Evolutionary conservation across 2,797 vertebrate genomes (phyloP), one percentile per base, ranked within the genome.

Genomic region (Pteropus rufus): DNA sequence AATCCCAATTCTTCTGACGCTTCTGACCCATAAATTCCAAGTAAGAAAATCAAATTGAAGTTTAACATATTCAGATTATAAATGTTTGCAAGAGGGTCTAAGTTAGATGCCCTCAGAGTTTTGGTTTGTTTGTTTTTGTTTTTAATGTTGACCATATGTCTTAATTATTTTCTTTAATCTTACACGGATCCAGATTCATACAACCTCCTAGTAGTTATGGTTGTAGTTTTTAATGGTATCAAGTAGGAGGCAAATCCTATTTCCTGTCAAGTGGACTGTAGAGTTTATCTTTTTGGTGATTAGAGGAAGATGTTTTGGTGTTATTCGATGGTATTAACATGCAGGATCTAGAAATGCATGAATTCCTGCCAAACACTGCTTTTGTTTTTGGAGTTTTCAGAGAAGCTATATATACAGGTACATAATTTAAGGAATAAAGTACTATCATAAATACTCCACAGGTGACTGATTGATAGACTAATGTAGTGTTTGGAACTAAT

Each of bases 131-230:
- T 24, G 9, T 26, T 62, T 75, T 46, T 56, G 31, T 73, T 75
- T 86, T 88, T 72, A 86, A 82, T 39, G n/a, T 70, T 26, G 81
- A 5, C 18, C 34, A 21, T 11, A 46, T 31, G 10, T 69, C 65
- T 76, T 89, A 21, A 49, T 91, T 46, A 49, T 93, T 95, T 91
- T 91, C 58, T 91, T 70, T 64, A n/a, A 29, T 91, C 36, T 69
- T 89, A 31, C 0, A 7, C 87, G 65, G 41, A 65, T 46, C 31
- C 62, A 64, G 54, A 81, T 84, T 34, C n/a, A 26, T 29, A 10
- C 60, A 69, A 46, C 11, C 23, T 81, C 24, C 34, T 60, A 36
- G 19, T 44, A 65, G 46, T 73, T 16, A 41, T 5, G 41, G 6
- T 36, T 62, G 15, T 46, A 7, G 8, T 54, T 56, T 89, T 90